Conservation (phyloP, 2,113 vertebrate genomes). For the Tyto alba region DNA sequence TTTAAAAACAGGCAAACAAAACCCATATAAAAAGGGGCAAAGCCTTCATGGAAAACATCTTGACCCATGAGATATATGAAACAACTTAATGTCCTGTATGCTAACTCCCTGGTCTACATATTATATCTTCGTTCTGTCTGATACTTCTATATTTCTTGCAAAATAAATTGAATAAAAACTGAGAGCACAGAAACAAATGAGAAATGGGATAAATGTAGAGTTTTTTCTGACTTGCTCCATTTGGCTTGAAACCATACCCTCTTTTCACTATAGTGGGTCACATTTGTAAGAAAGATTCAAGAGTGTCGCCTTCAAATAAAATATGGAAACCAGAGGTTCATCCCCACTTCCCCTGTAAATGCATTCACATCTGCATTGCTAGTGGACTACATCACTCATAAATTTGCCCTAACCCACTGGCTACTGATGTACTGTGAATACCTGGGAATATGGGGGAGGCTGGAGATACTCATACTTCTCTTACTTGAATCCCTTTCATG, state of each 20-base stretch:
- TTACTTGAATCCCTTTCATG: background rate
- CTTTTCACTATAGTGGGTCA: background rate
- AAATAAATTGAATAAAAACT: background rate
- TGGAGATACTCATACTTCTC: background rate
- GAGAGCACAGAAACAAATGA: background rate
- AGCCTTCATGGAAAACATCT: background rate
- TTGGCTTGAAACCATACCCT: background rate
- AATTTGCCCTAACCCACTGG: background rate
- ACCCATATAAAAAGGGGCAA: background rate
- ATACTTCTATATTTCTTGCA: background rate
- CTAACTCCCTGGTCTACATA: background rate
- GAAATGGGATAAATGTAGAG: background rate
- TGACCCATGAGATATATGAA: background rate
- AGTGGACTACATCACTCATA: accelerated
- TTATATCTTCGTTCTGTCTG: background rate
- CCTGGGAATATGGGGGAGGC: too few relatives aligned
- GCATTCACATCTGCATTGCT: accelerated
- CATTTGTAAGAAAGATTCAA: background rate
- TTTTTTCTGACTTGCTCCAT: background rate
- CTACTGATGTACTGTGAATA: background rate
- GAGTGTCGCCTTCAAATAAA: background rate
- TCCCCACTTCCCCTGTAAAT: background rate
- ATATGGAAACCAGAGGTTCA: background rate
- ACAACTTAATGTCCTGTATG: background rate
- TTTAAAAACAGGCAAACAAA: background rate